phyloP scores from a whole-genome alignment of 2,797 vertebrate species.

The Platyrinchus mystaceus region DNA sequence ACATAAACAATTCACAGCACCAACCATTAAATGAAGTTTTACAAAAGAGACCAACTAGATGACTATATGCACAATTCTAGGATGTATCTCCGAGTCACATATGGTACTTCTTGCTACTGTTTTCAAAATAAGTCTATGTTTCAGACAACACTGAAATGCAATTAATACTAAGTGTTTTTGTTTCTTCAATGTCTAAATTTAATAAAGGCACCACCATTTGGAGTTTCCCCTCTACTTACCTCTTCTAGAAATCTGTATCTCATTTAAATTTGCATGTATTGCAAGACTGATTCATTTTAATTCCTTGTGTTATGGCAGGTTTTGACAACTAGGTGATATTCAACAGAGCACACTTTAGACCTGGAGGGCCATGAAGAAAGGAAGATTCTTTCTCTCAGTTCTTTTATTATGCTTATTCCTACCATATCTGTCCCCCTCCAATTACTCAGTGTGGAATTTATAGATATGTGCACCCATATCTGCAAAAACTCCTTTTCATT shows the following conservation, averaged over 20 bases:
- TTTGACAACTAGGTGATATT: slow-evolving; percentile 32
- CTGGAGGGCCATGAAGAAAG: slow-evolving; percentile 5
- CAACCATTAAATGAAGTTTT: slow-evolving; percentile 10
- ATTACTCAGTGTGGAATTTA: slow-evolving; percentile 10
- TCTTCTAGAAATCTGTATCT: slow-evolving; percentile 3
- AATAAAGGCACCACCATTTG: neutral
- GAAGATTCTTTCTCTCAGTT: neutral
- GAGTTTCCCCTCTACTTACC: neutral
- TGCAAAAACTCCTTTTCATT: neutral
- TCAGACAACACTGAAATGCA: neutral
- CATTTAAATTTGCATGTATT: neutral
- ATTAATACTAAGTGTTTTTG: slow-evolving; percentile 6
- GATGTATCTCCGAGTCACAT: neutral
- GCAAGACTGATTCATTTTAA: slow-evolving; percentile 33
- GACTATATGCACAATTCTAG: neutral
- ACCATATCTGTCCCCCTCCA: neutral
- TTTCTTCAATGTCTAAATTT: neutral
- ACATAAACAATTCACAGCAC: slow-evolving; percentile 26
- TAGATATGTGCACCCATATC: neutral
- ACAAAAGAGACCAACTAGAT: neutral
- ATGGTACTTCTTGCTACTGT: neutral
- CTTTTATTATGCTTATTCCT: slow-evolving; percentile 46
- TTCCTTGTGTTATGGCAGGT: slow-evolving; percentile 27
- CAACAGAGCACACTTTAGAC: slow-evolving; percentile 10
- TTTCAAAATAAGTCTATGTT: neutral